Evolutionary conservation across 2,113 vertebrate species (phyloP).

Genomic region (Lagopus muta): DNA sequence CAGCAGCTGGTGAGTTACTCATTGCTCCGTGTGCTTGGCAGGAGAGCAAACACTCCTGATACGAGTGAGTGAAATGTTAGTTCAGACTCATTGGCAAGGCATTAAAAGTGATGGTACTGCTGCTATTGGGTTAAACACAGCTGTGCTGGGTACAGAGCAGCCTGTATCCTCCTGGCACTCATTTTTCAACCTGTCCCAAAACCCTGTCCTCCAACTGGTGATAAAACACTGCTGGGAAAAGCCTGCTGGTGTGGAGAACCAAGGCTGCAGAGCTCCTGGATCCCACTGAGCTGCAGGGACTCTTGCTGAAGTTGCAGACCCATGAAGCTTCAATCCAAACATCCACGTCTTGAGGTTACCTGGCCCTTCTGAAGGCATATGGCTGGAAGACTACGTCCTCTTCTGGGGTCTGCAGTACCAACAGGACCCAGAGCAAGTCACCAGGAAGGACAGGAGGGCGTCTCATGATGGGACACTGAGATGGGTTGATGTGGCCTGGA

Average conservation of each 20-base stretch:
- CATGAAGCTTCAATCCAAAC: neutral
- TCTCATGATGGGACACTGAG: fast-evolving
- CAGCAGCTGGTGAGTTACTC: constrained; percentile 48
- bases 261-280: fast-evolving
- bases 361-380: fast-evolving
- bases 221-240: neutral
- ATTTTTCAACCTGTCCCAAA: neutral
- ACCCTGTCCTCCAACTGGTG: fast-evolving
- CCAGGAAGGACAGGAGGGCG: neutral
- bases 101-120: neutral
- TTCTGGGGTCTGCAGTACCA: neutral
- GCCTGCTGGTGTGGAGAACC: fast-evolving
- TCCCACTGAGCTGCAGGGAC: fast-evolving
- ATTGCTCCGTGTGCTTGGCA: neutral
- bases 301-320: fast-evolving
- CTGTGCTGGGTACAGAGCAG: fast-evolving
- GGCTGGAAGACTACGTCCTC: neutral
- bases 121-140: neutral
- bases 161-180: neutral
- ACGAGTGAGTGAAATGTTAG: fast-evolving
- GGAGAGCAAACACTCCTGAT: neutral
- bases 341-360: neutral
- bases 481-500: neutral
- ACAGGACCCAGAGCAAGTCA: neutral
- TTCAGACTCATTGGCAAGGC: neutral